Percentiles rank a stretch among this genome's conserved stretches.
These are phyloP conservation scores for Ginglymostoma cirratum DNA, from an alignment of 2,113 vertebrate species.

Conservation along the genomic window DNA sequence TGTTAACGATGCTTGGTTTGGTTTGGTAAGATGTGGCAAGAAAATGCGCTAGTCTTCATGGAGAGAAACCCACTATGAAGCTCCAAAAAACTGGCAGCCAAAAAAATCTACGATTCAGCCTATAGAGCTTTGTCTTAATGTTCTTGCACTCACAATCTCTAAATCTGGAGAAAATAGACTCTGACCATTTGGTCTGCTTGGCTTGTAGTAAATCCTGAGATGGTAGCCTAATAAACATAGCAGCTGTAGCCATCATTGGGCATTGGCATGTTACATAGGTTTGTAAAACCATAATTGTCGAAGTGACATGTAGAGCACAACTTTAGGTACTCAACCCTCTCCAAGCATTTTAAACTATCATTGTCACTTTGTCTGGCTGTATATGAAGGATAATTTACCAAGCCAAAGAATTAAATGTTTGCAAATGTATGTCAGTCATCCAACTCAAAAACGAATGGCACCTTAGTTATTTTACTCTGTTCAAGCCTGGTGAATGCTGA, in stretches of 20 bases:
- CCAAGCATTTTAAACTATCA: neutral
- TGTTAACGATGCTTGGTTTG: too few species aligned
- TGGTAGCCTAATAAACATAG: neutral
- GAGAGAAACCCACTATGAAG: too few species aligned
- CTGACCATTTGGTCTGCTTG: neutral
- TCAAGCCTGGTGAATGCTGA: neutral
- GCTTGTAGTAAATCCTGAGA: neutral
- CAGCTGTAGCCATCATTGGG: neutral
- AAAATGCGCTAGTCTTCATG: too few species aligned
- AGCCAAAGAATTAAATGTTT: neutral
- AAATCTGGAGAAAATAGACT: neutral
- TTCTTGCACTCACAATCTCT: neutral
- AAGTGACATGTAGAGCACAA: neutral
- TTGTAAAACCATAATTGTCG: neutral
- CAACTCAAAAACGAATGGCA: neutral
- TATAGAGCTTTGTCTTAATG: neutral
- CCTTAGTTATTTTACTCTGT: neutral
- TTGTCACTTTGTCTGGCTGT: neutral
- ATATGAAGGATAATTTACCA: neutral
- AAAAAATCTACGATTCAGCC: too few species aligned
- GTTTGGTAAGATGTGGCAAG: too few species aligned
- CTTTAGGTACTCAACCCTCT: neutral
- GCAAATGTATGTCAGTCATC: neutral
- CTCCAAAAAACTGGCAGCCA: too few species aligned
- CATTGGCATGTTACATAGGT: neutral